Percentiles rank a stretch among this genome's conserved stretches.
Conservation (phyloP, 2,113 vertebrate genomes). For the Rhipidura dahli region DNA sequence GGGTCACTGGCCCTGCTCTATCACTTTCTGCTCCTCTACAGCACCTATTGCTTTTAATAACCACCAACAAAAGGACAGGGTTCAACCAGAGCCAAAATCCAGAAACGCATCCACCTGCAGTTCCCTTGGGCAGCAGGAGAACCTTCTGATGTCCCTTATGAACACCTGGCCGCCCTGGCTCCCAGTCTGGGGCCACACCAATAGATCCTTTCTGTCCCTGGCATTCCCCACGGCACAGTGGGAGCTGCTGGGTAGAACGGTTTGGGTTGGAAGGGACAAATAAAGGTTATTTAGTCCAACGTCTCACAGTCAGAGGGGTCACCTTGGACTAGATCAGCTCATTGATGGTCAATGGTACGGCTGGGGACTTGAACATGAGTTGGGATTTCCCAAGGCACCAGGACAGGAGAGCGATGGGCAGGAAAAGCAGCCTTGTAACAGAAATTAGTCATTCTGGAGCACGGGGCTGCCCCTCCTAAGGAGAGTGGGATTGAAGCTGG, state of each 20-base stretch:
- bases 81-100: neutral
- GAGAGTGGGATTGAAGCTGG: neutral
- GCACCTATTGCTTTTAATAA: neutral
- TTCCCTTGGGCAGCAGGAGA: neutral
- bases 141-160: neutral
- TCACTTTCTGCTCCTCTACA: neutral
- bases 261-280: neutral
- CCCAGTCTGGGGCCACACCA: neutral
- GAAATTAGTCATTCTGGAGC: neutral
- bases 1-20: neutral
- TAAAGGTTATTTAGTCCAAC: neutral
- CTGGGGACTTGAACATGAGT: neutral
- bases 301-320: neutral
- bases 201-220: neutral
- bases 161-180: neutral
- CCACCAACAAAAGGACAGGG: neutral
- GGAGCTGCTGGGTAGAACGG: neutral
- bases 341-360: fast-evolving
- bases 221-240: neutral
- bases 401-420: neutral
- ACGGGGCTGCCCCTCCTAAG: neutral
- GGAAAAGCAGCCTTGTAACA: neutral
- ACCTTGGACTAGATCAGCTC: neutral
- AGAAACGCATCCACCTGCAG: neutral
- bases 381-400: neutral